Conservation (phyloP, 1,140 invertebrate species). For the Trachymyrmex cornetzi region DNA sequence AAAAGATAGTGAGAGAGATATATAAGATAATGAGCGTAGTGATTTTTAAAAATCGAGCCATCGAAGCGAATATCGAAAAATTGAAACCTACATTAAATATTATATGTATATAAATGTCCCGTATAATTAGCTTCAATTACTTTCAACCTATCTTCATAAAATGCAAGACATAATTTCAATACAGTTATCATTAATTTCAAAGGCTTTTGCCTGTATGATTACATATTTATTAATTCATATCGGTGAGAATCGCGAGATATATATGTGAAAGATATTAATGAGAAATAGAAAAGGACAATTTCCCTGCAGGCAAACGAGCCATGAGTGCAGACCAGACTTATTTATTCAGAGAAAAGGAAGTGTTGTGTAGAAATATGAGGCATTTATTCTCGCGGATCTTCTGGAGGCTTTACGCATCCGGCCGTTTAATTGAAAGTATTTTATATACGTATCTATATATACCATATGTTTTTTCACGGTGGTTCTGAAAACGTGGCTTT, state of each 20-base stretch:
- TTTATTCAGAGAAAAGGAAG: slow-evolving; percentile 16
- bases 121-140: background rate
- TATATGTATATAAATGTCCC: background rate
- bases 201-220: no score
- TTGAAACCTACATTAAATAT: background rate
- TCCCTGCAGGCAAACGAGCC: background rate
- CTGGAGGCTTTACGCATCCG: background rate
- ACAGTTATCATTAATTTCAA: background rate
- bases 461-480: background rate
- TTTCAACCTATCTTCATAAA: background rate
- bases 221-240: slow-evolving; percentile 11
- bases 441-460: background rate
- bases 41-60: background rate
- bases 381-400: background rate
- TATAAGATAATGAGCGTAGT: background rate
- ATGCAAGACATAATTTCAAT: background rate
- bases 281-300: background rate
- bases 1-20: background rate
- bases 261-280: background rate
- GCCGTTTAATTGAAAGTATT: slow-evolving; percentile 31
- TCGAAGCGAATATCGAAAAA: background rate
- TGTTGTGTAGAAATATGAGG: background rate
- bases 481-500: background rate
- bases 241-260: background rate
- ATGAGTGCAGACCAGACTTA: background rate